A percentile compares a stretch with the other conserved stretches of the same genome.
phyloP scores from a whole-genome alignment of 2,888 invertebrate species.

The Machimus rusticus region DNA sequence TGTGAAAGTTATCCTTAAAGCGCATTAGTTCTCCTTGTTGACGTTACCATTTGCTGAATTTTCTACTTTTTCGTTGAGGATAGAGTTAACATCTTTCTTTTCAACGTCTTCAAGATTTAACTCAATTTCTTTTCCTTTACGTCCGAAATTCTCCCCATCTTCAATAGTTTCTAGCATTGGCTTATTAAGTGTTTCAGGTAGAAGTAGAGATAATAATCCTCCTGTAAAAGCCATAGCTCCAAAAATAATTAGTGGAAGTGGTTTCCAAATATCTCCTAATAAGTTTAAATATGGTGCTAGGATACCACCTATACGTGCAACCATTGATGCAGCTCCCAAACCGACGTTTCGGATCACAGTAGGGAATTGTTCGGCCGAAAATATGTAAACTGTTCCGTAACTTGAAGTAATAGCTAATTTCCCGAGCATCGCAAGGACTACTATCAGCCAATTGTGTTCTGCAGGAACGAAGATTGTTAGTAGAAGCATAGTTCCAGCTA shows the following conservation, averaged over 20 bases:
- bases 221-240: conserved; percentile 76
- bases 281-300: conserved; percentile 80
- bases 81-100: background rate
- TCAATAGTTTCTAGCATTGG: conserved; percentile 81
- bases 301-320: conserved; percentile 78
- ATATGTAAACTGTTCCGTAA: conserved; percentile 76
- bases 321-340: conserved; percentile 85
- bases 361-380: conserved; percentile 78
- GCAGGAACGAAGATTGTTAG: conserved; percentile 68
- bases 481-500: conserved; percentile 69
- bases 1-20: background rate
- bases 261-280: conserved; percentile 67
- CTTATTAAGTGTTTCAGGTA: conserved; percentile 82
- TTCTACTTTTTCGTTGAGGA: background rate
- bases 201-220: conserved; percentile 72
- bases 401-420: conserved; percentile 77
- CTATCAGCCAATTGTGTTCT: conserved; percentile 66
- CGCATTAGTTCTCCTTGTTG: background rate
- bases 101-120: background rate
- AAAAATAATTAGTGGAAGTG: conserved; percentile 77
- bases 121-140: conserved; percentile 52
- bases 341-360: conserved; percentile 84
- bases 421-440: conserved; percentile 73
- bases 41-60: conserved; percentile 10
- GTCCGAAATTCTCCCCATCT: conserved; percentile 76